These are phyloP conservation scores for Galleria mellonella DNA, from an alignment of 1,140 invertebrate species.

Conservation along the genomic window DNA sequence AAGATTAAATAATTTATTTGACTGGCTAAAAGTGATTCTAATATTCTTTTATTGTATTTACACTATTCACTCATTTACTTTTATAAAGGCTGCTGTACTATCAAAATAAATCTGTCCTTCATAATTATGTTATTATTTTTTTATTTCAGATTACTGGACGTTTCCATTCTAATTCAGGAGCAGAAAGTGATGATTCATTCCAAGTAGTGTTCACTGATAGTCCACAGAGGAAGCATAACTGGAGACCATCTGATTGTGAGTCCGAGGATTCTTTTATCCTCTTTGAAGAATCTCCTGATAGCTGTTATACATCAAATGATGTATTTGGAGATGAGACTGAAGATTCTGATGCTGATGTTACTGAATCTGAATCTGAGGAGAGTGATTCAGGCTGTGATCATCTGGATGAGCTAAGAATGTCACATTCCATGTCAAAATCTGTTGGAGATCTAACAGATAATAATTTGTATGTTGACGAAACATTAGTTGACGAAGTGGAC, in stretches of 20 bases:
- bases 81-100: no score
- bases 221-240: constrained; percentile 10
- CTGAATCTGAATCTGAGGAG: constrained; percentile 37
- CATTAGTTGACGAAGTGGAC: constrained; percentile 43
- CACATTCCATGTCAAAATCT: constrained; percentile 35
- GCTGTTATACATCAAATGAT: constrained; percentile 54
- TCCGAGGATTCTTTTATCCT: constrained; percentile 64
- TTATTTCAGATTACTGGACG: constrained; percentile 43
- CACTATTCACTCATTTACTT: no score
- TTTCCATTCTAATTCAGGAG: constrained; percentile 38
- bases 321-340: constrained; percentile 45
- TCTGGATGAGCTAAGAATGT: background rate
- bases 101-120: no score
- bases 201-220: constrained; percentile 59
- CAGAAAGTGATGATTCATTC: constrained; percentile 59
- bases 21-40: no score
- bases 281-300: constrained; percentile 56
- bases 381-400: constrained; percentile 30
- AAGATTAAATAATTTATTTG: no score
- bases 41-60: no score
- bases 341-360: constrained; percentile 18
- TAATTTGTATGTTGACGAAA: constrained; percentile 32
- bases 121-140: no score
- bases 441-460: constrained; percentile 51
- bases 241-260: constrained; percentile 51